Base-by-base conservation (phyloP, 2,113 vertebrate species). In the Alethe castanea region DNA sequence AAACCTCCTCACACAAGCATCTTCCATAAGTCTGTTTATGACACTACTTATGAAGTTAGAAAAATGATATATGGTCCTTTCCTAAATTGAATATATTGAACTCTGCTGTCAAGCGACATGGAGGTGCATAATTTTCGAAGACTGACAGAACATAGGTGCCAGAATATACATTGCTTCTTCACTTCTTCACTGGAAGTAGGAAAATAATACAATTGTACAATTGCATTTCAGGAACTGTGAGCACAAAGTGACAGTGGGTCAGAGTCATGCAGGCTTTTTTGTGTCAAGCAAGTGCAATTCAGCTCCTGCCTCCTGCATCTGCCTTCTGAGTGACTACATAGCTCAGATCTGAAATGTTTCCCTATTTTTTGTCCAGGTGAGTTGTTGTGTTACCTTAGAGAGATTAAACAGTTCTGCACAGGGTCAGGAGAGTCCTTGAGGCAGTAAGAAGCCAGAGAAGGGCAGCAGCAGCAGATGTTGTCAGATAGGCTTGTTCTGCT, bases 41-140 rank as follows among this genome's bases (percentile, higher is more conserved):
- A 79, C 25, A 53, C 40, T 38, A 33, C 61, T 53, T 24, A 29
- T 24, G 74, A 86, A 90, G 31, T 66, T 67, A 44, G 92, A 93
- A 94, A 90, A 62, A 57, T 82, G 85, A 90, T 85, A 36, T 44
- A 42, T 7, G 40, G 15, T 45, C 0, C 0, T 44, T 85, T 69
- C 31, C n/a, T 56, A 67, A 72, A 47, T 90, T 79, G 81, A 60
- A 35, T 81, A n/a, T 81, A 67, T 89, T 82, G 90, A 85, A 61
- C 35, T 56, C 61, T 44, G 35, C 45, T 80, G 45, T 47, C 78
- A 64, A 71, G 70, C 4, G 33, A 42, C n/a, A 82, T 23, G 35
- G 80, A 90, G 59, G 57, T 82, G 70, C 92, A 91, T 44, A 24
- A 11, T 62, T 81, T 90, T 91, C 48, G 57, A 70, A 71, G 31